phyloP scores from a whole-genome alignment of 2,888 invertebrate genomes.

The Eupithecia centaureata region DNA sequence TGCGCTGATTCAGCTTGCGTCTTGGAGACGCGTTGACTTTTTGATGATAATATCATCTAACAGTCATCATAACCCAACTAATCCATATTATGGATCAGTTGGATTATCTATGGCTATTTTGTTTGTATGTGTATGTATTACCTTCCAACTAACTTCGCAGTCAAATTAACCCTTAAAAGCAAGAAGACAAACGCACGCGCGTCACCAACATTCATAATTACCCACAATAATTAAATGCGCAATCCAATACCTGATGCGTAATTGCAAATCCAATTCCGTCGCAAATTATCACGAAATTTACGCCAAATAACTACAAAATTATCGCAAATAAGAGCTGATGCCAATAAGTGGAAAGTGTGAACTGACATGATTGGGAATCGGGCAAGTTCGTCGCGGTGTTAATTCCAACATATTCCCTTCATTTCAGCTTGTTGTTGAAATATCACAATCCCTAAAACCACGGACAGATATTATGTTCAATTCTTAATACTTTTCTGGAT shows the following conservation, averaged over 20 bases:
- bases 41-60: too few relatives aligned
- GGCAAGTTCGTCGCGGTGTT: neutral
- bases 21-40: too few relatives aligned
- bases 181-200: neutral
- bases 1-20: too few relatives aligned
- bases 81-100: too few relatives aligned
- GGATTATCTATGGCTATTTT: too few relatives aligned
- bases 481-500: too few relatives aligned
- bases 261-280: neutral
- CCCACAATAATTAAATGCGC: neutral
- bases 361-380: neutral
- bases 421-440: neutral
- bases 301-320: constrained; percentile 2
- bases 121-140: too few relatives aligned
- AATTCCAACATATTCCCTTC: neutral
- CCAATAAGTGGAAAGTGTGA: neutral
- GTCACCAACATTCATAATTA: neutral
- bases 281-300: neutral
- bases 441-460: neutral
- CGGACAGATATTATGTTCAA: too few relatives aligned
- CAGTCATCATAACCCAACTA: too few relatives aligned
- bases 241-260: neutral
- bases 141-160: neutral
- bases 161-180: neutral
- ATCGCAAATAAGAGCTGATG: neutral